A percentile compares a stretch with the other conserved stretches of the same genome.
These are phyloP conservation scores for Monopterus albus DNA, from an alignment of 2,113 vertebrate genomes.

Conservation along the genomic window DNA sequence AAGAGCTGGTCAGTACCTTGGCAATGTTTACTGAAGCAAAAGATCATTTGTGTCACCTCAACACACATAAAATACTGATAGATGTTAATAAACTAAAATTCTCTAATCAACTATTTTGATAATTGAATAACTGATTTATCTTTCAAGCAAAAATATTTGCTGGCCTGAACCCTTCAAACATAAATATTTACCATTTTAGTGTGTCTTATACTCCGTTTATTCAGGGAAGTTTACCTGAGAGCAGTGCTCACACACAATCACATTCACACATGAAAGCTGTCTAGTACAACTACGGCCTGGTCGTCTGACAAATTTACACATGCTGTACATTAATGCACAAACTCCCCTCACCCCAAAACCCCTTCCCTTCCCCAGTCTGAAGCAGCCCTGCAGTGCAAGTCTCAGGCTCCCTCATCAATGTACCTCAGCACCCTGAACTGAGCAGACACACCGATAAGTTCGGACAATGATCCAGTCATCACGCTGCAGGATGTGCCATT, in stretches of 20 bases:
- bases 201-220: no score
- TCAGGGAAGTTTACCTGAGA: no score
- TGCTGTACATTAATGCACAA: slow-evolving; percentile 16
- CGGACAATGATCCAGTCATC: slow-evolving; percentile 70
- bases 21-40: not conserved
- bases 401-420: slow-evolving; percentile 61
- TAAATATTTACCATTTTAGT: no score
- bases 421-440: slow-evolving; percentile 36
- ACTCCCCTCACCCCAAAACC: not conserved
- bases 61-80: not conserved
- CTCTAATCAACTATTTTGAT: no score
- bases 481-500: slow-evolving; percentile 71
- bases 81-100: no score
- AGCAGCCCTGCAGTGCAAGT: slow-evolving; percentile 47
- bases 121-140: no score
- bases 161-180: no score
- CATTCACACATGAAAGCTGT: not conserved
- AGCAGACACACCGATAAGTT: slow-evolving; percentile 39
- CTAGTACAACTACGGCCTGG: not conserved
- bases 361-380: slow-evolving; percentile 7
- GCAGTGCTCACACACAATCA: not conserved
- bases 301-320: slow-evolving; percentile 9
- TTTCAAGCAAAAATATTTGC: no score
- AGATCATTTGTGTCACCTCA: not conserved
- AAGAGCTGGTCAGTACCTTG: slow-evolving; percentile 86